Percentiles rank a stretch among this genome's conserved stretches.
Conservation (phyloP, 2,113 vertebrate species). For the Pipra filicauda region DNA sequence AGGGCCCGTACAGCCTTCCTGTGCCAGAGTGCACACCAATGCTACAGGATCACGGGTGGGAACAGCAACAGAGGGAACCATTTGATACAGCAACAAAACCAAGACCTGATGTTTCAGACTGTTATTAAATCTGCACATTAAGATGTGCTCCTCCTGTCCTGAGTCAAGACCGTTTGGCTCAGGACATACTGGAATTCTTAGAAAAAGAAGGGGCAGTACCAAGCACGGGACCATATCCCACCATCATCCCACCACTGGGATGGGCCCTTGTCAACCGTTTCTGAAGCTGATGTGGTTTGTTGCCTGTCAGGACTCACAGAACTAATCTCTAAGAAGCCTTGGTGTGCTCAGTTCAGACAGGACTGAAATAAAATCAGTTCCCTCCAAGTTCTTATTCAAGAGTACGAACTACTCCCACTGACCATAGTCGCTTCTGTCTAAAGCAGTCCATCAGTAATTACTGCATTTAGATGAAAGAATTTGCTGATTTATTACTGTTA, state of each 20-base stretch:
- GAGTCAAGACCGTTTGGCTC: neutral
- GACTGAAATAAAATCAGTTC: neutral
- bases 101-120: neutral
- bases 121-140: neutral
- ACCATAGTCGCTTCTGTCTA: neutral
- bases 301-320: neutral
- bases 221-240: neutral
- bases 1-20: neutral
- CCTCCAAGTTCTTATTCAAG: neutral
- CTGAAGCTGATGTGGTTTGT: neutral
- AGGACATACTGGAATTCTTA: neutral
- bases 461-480: neutral
- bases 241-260: accelerated
- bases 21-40: neutral
- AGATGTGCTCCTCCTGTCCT: neutral
- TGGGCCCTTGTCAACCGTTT: neutral
- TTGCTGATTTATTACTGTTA: neutral
- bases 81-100: neutral
- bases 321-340: neutral
- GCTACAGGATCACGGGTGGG: neutral
- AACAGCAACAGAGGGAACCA: neutral
- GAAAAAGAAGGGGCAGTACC: neutral
- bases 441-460: neutral
- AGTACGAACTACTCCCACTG: neutral
- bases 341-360: neutral